These are phyloP conservation scores for Platycheirus rosarum DNA, from an alignment of 2,888 invertebrate species.

Conservation along the genomic window DNA sequence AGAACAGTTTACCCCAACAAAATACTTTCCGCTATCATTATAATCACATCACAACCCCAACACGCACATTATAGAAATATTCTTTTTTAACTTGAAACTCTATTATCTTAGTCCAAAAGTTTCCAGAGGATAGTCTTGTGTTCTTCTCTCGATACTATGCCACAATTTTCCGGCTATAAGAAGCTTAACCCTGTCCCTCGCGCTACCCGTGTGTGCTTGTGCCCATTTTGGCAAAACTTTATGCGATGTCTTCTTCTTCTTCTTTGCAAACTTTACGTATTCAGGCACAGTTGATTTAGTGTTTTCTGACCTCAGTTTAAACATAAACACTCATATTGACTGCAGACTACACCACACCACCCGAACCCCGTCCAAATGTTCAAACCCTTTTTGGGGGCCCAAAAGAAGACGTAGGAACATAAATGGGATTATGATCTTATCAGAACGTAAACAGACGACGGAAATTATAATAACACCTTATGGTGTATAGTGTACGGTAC, in stretches of 20 bases:
- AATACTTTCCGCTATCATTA: constrained; percentile 66
- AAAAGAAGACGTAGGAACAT: constrained; percentile 79
- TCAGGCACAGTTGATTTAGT: constrained; percentile 81
- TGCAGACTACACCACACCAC: constrained; percentile 73
- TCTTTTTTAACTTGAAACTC: constrained; percentile 70
- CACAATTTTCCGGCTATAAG: constrained; percentile 62
- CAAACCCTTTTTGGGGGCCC: constrained; percentile 68
- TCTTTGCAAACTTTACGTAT: constrained; percentile 69
- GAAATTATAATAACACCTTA: constrained; percentile 81
- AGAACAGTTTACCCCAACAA: constrained; percentile 39
- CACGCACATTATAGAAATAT: constrained; percentile 65
- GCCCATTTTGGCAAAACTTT: constrained; percentile 66
- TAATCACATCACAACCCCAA: constrained; percentile 70
- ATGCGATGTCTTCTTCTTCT: constrained; percentile 50
- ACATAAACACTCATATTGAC: constrained; percentile 80
- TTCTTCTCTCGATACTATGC: constrained; percentile 44
- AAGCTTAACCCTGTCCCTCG: constrained; percentile 62
- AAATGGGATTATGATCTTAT: constrained; percentile 83
- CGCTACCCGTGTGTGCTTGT: constrained; percentile 21
- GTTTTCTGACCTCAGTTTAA: constrained; percentile 82
- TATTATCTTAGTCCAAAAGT: constrained; percentile 69
- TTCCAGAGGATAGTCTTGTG: constrained; percentile 52
- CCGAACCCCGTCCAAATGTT: constrained; percentile 48
- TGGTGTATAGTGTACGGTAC: too few species aligned
- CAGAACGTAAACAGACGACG: constrained; percentile 79